A percentile compares a stretch with the other conserved stretches of the same genome.
Evolutionary conservation across 1,140 invertebrate genomes (phyloP).

Genomic region (Olivierus martensii): DNA sequence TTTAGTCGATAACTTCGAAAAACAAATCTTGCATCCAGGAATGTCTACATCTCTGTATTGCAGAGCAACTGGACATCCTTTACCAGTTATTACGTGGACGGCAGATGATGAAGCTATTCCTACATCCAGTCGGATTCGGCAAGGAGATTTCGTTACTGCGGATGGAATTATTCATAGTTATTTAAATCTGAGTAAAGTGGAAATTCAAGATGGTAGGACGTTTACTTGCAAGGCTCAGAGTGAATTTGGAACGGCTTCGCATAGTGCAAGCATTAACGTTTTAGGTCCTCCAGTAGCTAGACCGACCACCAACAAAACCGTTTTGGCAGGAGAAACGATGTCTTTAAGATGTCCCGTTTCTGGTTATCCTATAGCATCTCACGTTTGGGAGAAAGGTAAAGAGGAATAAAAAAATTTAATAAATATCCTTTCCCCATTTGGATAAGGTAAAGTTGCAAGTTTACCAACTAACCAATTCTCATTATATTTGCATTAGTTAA

Average conservation of each 20-base stretch:
- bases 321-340: slow-evolving; percentile 26
- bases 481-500: too few relatives aligned
- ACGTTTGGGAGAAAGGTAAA: slow-evolving; percentile 16
- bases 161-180: slow-evolving; percentile 59
- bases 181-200: slow-evolving; percentile 54
- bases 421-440: too few relatives aligned
- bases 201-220: slow-evolving; percentile 34
- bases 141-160: slow-evolving; percentile 21
- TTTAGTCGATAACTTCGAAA: slow-evolving; percentile 63
- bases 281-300: slow-evolving; percentile 15
- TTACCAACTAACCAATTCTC: too few relatives aligned
- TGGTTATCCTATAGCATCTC: slow-evolving; percentile 26
- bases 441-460: too few relatives aligned
- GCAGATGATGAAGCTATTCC: slow-evolving; percentile 17
- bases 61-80: slow-evolving; percentile 19
- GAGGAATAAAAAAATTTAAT: too few relatives aligned
- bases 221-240: slow-evolving; percentile 20
- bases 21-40: slow-evolving; percentile 65
- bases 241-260: slow-evolving; percentile 12
- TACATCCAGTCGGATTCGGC: slow-evolving; percentile 14
- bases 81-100: slow-evolving; percentile 22
- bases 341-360: slow-evolving; percentile 29
- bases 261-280: slow-evolving; percentile 17
- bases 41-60: slow-evolving; percentile 42
- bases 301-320: slow-evolving; percentile 17